Conservation (phyloP, 2,113 vertebrate species). For the Calyptomena viridis region DNA sequence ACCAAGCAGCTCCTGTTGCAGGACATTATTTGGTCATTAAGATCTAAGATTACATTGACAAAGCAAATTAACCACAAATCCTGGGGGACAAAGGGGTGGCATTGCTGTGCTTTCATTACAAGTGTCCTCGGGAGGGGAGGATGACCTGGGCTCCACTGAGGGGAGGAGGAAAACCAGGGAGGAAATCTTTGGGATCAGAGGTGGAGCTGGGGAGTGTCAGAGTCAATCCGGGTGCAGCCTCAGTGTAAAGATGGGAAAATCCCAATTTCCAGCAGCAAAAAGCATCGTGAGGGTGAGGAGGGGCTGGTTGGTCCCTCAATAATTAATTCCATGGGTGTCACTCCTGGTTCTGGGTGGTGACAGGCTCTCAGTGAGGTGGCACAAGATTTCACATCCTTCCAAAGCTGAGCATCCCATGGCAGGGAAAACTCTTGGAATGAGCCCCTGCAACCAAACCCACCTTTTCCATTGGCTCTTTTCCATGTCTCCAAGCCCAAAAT, state of each 20-base stretch:
- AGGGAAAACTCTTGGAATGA: neutral
- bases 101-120: neutral
- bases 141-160: neutral
- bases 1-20: slow-evolving; percentile 38
- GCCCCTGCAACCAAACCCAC: neutral
- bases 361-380: neutral
- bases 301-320: neutral
- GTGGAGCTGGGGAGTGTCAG: neutral
- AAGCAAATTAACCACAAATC: slow-evolving; percentile 49
- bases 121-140: rapidly evolving
- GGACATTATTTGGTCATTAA: neutral
- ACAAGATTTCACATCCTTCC: neutral
- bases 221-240: neutral
- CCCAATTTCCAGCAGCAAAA: neutral
- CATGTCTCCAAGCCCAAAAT: too few species aligned
- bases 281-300: rapidly evolving
- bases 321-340: neutral
- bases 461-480: too few species aligned
- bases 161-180: neutral
- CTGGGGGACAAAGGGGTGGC: neutral
- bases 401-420: rapidly evolving
- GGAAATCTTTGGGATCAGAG: neutral
- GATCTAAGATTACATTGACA: slow-evolving; percentile 40
- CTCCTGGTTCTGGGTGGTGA: neutral
- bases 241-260: rapidly evolving